phyloP scores from a whole-genome alignment of 2,797 vertebrate genomes.

The Anolis apletophallus region DNA sequence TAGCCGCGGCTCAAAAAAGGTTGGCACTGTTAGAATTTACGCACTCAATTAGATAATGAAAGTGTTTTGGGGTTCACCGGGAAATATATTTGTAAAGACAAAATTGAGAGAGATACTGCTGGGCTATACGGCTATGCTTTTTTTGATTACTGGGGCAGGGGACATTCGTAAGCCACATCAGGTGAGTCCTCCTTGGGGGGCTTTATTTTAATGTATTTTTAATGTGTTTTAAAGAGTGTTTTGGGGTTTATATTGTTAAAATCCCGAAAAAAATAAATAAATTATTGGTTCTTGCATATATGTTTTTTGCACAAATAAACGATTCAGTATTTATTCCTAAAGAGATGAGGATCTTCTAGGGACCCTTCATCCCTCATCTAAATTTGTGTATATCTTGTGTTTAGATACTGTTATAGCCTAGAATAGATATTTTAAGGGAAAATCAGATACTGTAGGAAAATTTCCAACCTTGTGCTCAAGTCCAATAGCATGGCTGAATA shows the following conservation, averaged over 20 bases:
- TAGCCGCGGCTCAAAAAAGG: too few species aligned
- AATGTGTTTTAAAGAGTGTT: too few species aligned
- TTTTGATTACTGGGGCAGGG: constrained; percentile 76
- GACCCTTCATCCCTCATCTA: neutral
- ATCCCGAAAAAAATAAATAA: too few species aligned
- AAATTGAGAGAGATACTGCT: neutral
- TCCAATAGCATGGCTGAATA: neutral
- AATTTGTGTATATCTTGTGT: neutral
- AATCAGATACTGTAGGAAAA: neutral
- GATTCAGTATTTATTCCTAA: neutral
- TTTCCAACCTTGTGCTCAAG: too few species aligned
- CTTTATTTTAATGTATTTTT: too few species aligned
- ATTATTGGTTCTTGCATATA: neutral
- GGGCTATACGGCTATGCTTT: constrained; percentile 56
- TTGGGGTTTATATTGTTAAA: too few species aligned
- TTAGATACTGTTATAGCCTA: neutral
- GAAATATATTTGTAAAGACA: neutral
- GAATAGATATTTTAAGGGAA: neutral
- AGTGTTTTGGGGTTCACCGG: neutral
- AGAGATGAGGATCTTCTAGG: neutral
- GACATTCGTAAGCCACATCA: constrained; percentile 74
- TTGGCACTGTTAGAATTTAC: neutral
- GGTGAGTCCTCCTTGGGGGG: constrained; percentile 66
- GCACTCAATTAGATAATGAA: neutral
- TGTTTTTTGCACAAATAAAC: neutral